Base-by-base conservation (phyloP, 2,113 vertebrate species). In the Bos javanicus region DNA sequence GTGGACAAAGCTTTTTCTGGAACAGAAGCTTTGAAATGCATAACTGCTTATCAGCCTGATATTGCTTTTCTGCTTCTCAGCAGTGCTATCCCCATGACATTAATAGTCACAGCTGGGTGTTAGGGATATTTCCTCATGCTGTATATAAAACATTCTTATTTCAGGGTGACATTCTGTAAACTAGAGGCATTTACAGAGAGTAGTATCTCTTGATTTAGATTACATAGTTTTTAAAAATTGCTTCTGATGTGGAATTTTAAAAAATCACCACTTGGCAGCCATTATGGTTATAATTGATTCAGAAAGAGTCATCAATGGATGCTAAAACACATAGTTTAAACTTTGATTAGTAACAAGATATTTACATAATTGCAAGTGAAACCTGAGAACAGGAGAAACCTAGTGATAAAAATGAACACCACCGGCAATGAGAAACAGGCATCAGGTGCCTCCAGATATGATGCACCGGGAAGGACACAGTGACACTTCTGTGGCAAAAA, bases 81-180 rank as follows among this genome's bases (percentile, higher is more conserved):
- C 50, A 84, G 12, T 48, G 5, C 56, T 36, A 8, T 25, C 36
- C 48, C 91, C 25, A 59, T 13, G 39, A 56, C 36, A 62, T 50
- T 54, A 89, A 54, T 19, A 50, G 74, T 87, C 83, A 57, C 46
- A 95, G 85, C 3, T 50, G 80, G 52, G 21, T 26, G 21, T 87
- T 2, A 46, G 67, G 86, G 30, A 56, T 50, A 56, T 83, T 97
- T 96, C 48, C 21, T 64, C 46, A 39, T 33, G 62, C 25, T 90
- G 7, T 48, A 59, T 78, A 67, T n/a, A 52, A 95, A 98, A 88
- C 43, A 78, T 87, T 97, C 91, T 87, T 59, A 80, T 74, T 96
- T 85, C 62, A 64, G 74, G 43, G 16, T 43, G 50, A 30, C 25
- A 78, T 90, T 97, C 60, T 96, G 9, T 80, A 96, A 87, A 57